Percentiles rank a stretch among this genome's conserved stretches.
Conservation (phyloP, 2,797 vertebrate species). For the Bovichtus diacanthus region DNA sequence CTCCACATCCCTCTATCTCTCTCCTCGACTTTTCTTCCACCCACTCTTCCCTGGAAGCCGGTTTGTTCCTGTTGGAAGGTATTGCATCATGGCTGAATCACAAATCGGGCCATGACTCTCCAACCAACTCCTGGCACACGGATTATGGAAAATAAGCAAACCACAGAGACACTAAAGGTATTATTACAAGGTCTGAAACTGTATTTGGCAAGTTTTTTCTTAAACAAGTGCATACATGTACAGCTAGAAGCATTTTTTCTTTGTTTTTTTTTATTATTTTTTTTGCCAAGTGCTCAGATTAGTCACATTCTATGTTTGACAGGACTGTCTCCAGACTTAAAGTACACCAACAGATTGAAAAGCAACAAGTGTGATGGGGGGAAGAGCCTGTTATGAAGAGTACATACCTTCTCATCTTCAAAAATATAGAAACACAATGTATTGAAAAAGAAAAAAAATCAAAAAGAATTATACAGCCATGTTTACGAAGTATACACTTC, state of each 20-base stretch:
- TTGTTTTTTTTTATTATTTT: constrained; percentile 39
- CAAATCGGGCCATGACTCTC: constrained; percentile 33
- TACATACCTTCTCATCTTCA: constrained; percentile 58
- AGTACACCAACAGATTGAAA: constrained; percentile 85
- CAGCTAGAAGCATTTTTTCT: constrained; percentile 92
- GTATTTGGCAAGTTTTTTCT: constrained; percentile 92
- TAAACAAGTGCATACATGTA: constrained; percentile 96
- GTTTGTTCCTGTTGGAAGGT: constrained; percentile 57
- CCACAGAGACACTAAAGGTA: constrained; percentile 87
- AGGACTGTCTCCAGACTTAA: constrained; percentile 89
- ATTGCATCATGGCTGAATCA: constrained; percentile 76
- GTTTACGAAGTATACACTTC: constrained; percentile 91
- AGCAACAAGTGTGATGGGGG: constrained; percentile 31
- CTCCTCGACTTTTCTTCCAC: constrained; percentile 26
- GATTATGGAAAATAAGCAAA: constrained; percentile 45
- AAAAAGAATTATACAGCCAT: constrained; percentile 88
- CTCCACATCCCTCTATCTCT: not conserved
- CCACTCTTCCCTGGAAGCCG: constrained; percentile 39
- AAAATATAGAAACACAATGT: constrained; percentile 71
- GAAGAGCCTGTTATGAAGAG: constrained; percentile 11
- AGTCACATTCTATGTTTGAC: constrained; percentile 94
- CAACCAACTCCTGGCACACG: not conserved
- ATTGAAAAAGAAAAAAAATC: constrained; percentile 47
- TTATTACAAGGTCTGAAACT: constrained; percentile 96
- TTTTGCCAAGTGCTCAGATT: constrained; percentile 94